Base-by-base conservation (phyloP, 2,888 invertebrate genomes). In the Pocota personata region DNA sequence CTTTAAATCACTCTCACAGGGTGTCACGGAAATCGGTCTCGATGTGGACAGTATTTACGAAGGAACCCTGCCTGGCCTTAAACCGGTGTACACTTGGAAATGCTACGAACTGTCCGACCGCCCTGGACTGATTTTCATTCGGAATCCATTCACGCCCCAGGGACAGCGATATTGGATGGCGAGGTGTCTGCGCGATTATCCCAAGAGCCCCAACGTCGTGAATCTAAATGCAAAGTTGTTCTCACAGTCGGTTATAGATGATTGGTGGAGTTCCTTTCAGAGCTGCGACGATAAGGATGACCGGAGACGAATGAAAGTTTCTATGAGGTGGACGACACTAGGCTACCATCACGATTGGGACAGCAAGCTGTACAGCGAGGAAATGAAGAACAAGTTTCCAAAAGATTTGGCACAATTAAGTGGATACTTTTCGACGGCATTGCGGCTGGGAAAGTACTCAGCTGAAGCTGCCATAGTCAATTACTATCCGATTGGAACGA, bases 281-380 rank as follows among this genome's bases (percentile, higher is more conserved):
- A 72, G 88, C 1, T 89, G 89, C 24, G 80, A 32, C 1, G 88
- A 91, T 46, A 87, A 86, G 24, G 84, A 88, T 21, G 87, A 88
- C 7, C 76, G 66, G 1, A 87, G 88, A 88, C 92, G 91, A 2
- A 88, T 92, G 89, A 92, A 89, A 88, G 90, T 88, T 82, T 93
- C 88, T 79, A 92, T 99, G 88, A 93, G 99, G 89, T 99, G 99
- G 99, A 95, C 96, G 0, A 99, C 99, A 0, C 92, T 99, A 37
- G 99, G 99, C 12, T 99, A 98, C 91, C 99, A 99, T 93, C 98
- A 99, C 92, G 96, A 99, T 91, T 99, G 99, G 99, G 96, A 98
- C 89, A 97, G 97, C 69, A 99, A 99, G 94, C 95, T 95, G 10
- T 97, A 97, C 90, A 94, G 93, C 75, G 97, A 97, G 92, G 91